These are phyloP conservation scores for Zaprionus nigranus DNA, from an alignment of 1,140 invertebrate genomes.

Conservation along the genomic window DNA sequence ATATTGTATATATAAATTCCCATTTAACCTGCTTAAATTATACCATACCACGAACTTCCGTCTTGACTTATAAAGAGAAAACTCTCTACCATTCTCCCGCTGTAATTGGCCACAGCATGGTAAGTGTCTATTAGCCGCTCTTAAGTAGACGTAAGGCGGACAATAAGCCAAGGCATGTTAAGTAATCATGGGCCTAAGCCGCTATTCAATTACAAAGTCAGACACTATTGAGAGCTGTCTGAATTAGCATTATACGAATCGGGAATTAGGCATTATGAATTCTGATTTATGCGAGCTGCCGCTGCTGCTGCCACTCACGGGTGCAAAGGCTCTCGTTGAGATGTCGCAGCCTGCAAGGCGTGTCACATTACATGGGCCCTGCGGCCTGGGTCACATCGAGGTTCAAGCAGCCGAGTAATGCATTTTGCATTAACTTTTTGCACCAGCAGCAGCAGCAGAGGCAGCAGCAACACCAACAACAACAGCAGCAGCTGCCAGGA, in stretches of 20 bases:
- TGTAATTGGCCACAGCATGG: constrained; percentile 19
- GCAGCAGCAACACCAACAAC: constrained; percentile 18
- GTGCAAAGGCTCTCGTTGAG: constrained; percentile 30
- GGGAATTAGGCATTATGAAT: constrained; percentile 41
- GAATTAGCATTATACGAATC: constrained; percentile 52
- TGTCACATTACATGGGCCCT: constrained; percentile 26
- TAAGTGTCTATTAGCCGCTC: background rate
- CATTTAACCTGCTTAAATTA: background rate
- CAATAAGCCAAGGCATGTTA: constrained; percentile 19
- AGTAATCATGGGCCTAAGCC: constrained; percentile 15
- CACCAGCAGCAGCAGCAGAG: constrained; percentile 21
- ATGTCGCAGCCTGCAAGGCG: constrained; percentile 20
- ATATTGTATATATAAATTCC: background rate
- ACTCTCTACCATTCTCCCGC: background rate
- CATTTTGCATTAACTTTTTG: constrained; percentile 78
- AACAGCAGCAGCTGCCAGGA: constrained; percentile 25
- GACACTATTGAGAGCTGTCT: constrained; percentile 22
- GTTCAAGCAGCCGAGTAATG: constrained; percentile 77
- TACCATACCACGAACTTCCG: background rate
- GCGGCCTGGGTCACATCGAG: constrained; percentile 45
- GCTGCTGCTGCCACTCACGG: constrained; percentile 32
- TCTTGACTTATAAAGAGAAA: background rate
- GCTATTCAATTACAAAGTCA: constrained; percentile 49
- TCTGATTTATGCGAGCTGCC: constrained; percentile 59
- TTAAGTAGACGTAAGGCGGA: constrained; percentile 33